These are phyloP conservation scores for Myotis planiceps DNA, from an alignment of 2,797 vertebrate genomes.

Conservation along the genomic window DNA sequence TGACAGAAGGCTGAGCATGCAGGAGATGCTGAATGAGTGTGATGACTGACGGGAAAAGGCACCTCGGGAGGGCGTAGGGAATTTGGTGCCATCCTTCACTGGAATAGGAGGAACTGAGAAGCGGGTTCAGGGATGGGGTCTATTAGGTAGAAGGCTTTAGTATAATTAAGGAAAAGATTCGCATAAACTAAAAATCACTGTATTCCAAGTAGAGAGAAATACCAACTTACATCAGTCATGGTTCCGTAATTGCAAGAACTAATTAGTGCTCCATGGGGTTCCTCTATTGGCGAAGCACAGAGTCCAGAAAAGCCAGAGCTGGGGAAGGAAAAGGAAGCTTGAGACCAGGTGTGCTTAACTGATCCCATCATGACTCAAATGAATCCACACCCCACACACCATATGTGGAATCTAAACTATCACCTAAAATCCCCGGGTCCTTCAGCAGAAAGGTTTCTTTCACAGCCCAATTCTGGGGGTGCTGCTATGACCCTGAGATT, in stretches of 20 bases:
- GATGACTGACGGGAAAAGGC: background rate
- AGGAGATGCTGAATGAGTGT: background rate
- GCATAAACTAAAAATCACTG: background rate
- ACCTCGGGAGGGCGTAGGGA: background rate
- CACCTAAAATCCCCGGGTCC: background rate
- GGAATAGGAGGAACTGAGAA: background rate
- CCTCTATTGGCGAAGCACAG: background rate
- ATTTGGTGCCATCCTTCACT: background rate
- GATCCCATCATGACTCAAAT: background rate
- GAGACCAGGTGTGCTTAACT: background rate
- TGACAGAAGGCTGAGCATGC: background rate
- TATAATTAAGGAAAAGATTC: background rate
- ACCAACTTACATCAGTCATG: conserved; percentile 64
- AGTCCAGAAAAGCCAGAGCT: conserved; percentile 52
- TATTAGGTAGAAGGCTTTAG: background rate
- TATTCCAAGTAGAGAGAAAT: conserved; percentile 34
- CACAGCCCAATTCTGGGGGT: background rate
- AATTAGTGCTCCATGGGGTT: background rate
- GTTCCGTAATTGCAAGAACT: background rate
- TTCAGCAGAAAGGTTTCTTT: background rate
- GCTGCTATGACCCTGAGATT: too few species aligned
- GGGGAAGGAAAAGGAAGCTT: conserved; percentile 2
- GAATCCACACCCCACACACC: background rate
- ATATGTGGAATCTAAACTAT: background rate
- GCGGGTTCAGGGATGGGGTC: background rate